These are phyloP conservation scores for Myripristis jacobus DNA, from an alignment of 2,797 vertebrate genomes.

Conservation along the genomic window DNA sequence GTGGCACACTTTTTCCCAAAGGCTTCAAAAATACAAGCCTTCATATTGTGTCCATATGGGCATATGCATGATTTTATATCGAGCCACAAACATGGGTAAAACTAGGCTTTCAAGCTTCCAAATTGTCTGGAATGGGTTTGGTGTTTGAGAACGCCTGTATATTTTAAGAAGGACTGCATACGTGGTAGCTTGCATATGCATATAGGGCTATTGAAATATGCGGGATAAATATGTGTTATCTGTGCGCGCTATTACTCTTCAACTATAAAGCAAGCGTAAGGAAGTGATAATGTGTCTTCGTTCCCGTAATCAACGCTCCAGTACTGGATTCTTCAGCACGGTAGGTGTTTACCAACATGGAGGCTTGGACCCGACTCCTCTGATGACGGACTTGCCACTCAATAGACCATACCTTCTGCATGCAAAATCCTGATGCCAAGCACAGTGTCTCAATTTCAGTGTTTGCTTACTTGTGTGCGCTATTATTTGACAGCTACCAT, in stretches of 20 bases:
- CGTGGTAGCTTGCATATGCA: too few relatives aligned
- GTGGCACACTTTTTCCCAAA: too few relatives aligned
- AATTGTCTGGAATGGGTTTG: too few relatives aligned
- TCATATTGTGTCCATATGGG: too few relatives aligned
- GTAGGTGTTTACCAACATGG: neutral
- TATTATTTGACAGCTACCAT: constrained; percentile 2
- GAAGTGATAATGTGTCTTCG: constrained; percentile 5
- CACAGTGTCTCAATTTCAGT: neutral
- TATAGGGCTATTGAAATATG: too few relatives aligned
- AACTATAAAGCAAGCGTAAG: neutral
- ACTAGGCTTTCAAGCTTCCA: too few relatives aligned
- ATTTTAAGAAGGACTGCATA: too few relatives aligned
- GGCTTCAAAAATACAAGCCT: too few relatives aligned
- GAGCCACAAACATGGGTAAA: too few relatives aligned
- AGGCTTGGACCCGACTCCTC: neutral
- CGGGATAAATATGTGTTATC: too few relatives aligned
- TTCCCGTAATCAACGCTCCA: neutral
- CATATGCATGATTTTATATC: too few relatives aligned
- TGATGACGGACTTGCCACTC: neutral
- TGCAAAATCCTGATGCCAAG: neutral
- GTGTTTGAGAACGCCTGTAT: too few relatives aligned
- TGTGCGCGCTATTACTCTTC: neutral
- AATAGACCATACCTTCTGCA: constrained; percentile 8
- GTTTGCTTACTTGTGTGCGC: neutral
- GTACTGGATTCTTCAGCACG: neutral